These are phyloP conservation scores for Daubentonia madagascariensis DNA, from an alignment of 2,113 vertebrate genomes.

Conservation along the genomic window DNA sequence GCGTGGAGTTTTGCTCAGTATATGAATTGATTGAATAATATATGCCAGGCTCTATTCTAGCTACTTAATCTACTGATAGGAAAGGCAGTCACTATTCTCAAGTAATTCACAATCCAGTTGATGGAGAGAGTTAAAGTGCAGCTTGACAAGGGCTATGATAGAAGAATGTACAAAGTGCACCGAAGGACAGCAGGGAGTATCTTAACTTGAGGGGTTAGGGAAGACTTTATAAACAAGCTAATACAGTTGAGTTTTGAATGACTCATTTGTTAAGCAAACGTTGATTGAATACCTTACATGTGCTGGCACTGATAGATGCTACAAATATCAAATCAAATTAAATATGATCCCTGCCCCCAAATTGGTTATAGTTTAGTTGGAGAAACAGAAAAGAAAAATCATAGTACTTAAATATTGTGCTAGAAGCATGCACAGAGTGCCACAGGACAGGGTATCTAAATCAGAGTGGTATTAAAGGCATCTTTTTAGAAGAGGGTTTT, in stretches of 20 bases:
- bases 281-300: not conserved
- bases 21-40: not conserved
- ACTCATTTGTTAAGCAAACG: not conserved
- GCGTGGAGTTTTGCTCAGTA: not conserved
- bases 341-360: not conserved
- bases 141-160: not conserved
- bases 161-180: not conserved
- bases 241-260: not conserved
- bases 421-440: not conserved
- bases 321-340: slow-evolving; percentile 27
- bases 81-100: not conserved
- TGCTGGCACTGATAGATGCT: not conserved
- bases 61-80: not conserved
- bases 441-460: not conserved
- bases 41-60: not conserved
- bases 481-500: slow-evolving; percentile 5
- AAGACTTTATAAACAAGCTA: not conserved
- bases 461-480: not conserved
- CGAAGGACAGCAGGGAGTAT: not conserved
- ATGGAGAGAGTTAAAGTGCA: not conserved
- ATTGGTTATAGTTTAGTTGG: slow-evolving; percentile 8
- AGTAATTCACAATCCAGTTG: not conserved
- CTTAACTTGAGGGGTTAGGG: not conserved
- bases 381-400: slow-evolving; percentile 29
- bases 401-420: not conserved